Evolutionary conservation across 2,888 invertebrate species (phyloP).

Genomic region (Baccha elongata): DNA sequence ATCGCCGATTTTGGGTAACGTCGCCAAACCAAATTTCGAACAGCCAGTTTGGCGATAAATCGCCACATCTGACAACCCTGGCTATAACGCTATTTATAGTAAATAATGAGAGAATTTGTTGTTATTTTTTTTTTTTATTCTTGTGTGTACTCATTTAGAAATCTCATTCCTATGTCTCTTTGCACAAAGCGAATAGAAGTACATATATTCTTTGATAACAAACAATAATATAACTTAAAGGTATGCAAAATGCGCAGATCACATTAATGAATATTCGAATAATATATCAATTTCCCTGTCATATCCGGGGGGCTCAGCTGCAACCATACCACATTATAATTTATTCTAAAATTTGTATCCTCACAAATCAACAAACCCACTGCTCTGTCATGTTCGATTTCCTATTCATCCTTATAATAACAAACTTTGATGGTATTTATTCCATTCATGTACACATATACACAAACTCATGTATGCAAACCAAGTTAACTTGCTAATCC

Average conservation of each 20-base stretch:
- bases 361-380: slow-evolving; percentile 72
- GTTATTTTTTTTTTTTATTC: too few species aligned
- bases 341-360: slow-evolving; percentile 73
- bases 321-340: slow-evolving; percentile 37
- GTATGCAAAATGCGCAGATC: slow-evolving; percentile 18
- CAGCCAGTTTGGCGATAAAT: too few species aligned
- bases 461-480: neutral
- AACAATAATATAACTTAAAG: neutral
- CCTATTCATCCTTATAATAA: slow-evolving; percentile 57
- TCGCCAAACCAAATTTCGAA: too few species aligned
- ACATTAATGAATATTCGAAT: slow-evolving; percentile 34
- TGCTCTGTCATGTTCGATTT: slow-evolving; percentile 70
- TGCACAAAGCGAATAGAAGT: too few species aligned
- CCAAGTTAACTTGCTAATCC: neutral
- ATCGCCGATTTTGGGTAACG: too few species aligned
- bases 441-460: slow-evolving; percentile 30
- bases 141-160: too few species aligned
- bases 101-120: too few species aligned
- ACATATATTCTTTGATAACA: too few species aligned
- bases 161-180: too few species aligned
- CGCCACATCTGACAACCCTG: too few species aligned
- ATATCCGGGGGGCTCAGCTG: slow-evolving; percentile 56
- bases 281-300: slow-evolving; percentile 59
- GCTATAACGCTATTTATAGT: too few species aligned
- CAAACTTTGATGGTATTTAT: slow-evolving; percentile 2